Evolutionary conservation across 2,888 invertebrate species (phyloP).

Genomic region (Ophonus ardosiacus): DNA sequence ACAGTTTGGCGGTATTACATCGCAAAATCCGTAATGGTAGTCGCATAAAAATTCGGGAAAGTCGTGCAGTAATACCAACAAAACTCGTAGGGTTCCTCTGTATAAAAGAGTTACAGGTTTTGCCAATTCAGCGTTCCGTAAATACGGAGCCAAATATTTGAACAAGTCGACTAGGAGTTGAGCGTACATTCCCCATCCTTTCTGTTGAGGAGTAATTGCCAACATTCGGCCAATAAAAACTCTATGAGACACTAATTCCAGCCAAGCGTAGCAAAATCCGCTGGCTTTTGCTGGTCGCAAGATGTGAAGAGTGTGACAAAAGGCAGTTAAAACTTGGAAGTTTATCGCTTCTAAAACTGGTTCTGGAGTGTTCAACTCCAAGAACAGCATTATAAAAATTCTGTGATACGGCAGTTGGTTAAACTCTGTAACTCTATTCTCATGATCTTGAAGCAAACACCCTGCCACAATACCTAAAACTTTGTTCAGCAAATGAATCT

Average conservation of each 20-base stretch:
- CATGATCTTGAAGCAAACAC: constrained; percentile 97
- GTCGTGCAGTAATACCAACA: constrained; percentile 97
- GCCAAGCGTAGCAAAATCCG: constrained; percentile 98
- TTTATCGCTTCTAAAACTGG: constrained; percentile 96
- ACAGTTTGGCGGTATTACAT: constrained; percentile 99
- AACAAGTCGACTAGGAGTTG: constrained; percentile 97
- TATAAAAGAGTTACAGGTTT: constrained; percentile 96
- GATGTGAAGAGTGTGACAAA: constrained; percentile 96
- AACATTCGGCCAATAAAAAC: constrained; percentile 96
- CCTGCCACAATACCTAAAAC: constrained; percentile 96
- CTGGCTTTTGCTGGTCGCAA: constrained; percentile 95
- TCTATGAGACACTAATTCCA: constrained; percentile 97
- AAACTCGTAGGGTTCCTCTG: constrained; percentile 95
- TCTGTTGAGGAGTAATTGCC: constrained; percentile 93
- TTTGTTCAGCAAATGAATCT: constrained; percentile 97
- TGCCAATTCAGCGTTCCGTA: constrained; percentile 97
- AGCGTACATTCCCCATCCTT: constrained; percentile 98
- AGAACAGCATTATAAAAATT: constrained; percentile 96
- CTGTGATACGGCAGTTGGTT: constrained; percentile 99
- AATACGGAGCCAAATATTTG: constrained; percentile 97
- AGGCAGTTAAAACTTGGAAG: constrained; percentile 95
- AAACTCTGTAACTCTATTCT: constrained; percentile 92
- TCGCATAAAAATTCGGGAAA: constrained; percentile 99
- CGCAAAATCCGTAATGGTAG: constrained; percentile 99
- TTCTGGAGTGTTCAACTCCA: constrained; percentile 96